phyloP scores from a whole-genome alignment of 2,888 invertebrate genomes.

The Rambutsinella grinnellia region DNA sequence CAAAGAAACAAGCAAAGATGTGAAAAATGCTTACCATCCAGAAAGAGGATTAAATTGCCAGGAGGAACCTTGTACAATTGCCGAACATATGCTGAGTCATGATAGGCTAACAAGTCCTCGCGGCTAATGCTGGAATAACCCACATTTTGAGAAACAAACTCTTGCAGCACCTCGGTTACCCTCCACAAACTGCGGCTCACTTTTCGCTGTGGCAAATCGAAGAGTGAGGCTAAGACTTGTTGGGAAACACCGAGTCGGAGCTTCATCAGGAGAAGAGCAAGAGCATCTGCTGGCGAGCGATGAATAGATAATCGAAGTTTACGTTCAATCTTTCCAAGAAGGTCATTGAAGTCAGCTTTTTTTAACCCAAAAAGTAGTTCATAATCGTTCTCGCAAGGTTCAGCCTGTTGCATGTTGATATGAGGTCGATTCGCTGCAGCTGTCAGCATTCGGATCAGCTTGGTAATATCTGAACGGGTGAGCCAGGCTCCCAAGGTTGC shows the following conservation, averaged over 20 bases:
- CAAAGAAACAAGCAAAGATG: no score
- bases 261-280: constrained; percentile 43
- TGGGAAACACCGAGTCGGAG: constrained; percentile 34
- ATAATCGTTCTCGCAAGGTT: background rate
- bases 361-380: background rate
- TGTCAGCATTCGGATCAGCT: background rate
- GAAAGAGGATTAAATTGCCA: background rate
- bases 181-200: constrained; percentile 16
- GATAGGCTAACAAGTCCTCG: background rate
- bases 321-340: background rate
- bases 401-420: no score
- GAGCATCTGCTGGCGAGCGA: constrained; percentile 16
- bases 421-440: background rate
- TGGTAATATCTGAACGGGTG: no score
- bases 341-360: constrained; percentile 12
- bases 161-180: constrained; percentile 17
- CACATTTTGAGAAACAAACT: constrained; percentile 31
- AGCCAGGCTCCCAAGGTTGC: no score
- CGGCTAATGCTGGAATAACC: constrained; percentile 25
- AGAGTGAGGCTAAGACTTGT: constrained; percentile 17
- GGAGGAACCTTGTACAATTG: background rate
- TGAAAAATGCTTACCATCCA: no score
- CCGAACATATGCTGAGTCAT: background rate
- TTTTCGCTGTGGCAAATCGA: constrained; percentile 20
- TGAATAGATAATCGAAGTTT: background rate